Base-by-base conservation (phyloP, 2,113 vertebrate genomes). In the Otolemur garnettii region DNA sequence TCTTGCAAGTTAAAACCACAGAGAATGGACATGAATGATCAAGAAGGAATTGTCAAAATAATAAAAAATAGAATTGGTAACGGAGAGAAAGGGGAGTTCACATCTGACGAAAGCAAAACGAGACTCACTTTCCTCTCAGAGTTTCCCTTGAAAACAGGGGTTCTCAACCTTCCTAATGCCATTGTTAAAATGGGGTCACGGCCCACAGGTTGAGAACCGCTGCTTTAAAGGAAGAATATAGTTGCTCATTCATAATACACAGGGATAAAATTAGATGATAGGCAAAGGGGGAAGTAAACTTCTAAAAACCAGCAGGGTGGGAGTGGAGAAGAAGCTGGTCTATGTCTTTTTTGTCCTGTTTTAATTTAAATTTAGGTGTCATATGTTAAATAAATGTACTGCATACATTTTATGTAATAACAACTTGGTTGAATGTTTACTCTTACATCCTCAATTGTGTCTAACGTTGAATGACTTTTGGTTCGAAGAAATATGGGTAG, bases 1-100 rank as follows among this genome's bases (percentile, higher is more conserved):
- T 97, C 88, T 96, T 97, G 93, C 86, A 97, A 96, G 95, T 87
- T 97, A 94, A 97, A 97, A 95, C 59, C 69, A 87, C 91, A 94
- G 94, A 87, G 85, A 97, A 94, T 82, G 96, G 92, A 95, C 90
- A 57, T 75, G 82, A 66, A 81, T 79, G 93, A 97, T 96, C 89
- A 91, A 94, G 53, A 64, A 62, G 10, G 45, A 83, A 72, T 93
- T 35, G 86, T 53, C 64, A 92, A 87, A 86, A 90, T 93, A 96
- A 91, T 91, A 87, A 97, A 91, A 97, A 94, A 71, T 94, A 93
- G 90, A 81, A 97, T 69, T 87, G 59, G 59, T n/a, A 64, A 93
- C 53, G 55, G 33, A 64, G 6, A 28, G 57, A 62, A 91, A 95
- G 78, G 50, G 50, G 50, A 68, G 3, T 79, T 30, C 26, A 66